Evolutionary conservation across 2,797 vertebrate species (phyloP).

Genomic region (Leptoclinus maculatus): DNA sequence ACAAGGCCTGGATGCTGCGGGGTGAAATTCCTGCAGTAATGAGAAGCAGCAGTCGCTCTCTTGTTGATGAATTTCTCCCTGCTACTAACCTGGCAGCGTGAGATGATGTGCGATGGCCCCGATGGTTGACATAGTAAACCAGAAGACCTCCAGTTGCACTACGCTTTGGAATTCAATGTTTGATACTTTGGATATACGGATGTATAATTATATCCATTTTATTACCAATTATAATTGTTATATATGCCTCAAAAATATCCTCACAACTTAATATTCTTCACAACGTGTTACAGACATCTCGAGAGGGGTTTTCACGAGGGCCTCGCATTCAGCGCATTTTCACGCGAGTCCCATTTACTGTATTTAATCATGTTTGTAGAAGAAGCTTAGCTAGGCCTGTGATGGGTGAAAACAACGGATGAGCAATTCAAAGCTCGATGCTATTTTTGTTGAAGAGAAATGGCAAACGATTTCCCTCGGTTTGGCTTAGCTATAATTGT

Average conservation of each 20-base stretch:
- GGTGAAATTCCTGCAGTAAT: conserved; percentile 72
- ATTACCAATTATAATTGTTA: not conserved
- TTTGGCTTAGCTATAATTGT: conserved; percentile 83
- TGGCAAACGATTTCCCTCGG: conserved; percentile 77
- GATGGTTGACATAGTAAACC: conserved; percentile 36
- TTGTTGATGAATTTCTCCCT: conserved; percentile 55
- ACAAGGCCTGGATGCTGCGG: conserved; percentile 61
- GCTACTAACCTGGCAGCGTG: conserved; percentile 49
- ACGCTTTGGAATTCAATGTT: conserved; percentile 3
- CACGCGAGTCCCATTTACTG: conserved; percentile 59
- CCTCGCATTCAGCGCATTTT: conserved; percentile 45
- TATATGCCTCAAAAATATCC: not conserved
- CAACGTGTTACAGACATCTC: conserved; percentile 34
- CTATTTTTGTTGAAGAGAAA: conserved; percentile 78
- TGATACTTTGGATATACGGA: conserved; percentile 5
- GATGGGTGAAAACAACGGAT: conserved; percentile 70
- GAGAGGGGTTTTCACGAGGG: conserved; percentile 40
- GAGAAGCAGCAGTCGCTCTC: conserved; percentile 65
- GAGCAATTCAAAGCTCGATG: conserved; percentile 73
- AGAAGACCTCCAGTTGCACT: conserved; percentile 22
- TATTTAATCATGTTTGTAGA: conserved; percentile 78
- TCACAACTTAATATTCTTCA: conserved; percentile 8
- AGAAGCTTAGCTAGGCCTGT: conserved; percentile 66
- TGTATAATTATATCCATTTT: not conserved
- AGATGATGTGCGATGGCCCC: conserved; percentile 42